A percentile compares a stretch with the other conserved stretches of the same genome.
These are phyloP conservation scores for Epistrophe grossulariae DNA, from an alignment of 2,888 invertebrate genomes.

Conservation along the genomic window DNA sequence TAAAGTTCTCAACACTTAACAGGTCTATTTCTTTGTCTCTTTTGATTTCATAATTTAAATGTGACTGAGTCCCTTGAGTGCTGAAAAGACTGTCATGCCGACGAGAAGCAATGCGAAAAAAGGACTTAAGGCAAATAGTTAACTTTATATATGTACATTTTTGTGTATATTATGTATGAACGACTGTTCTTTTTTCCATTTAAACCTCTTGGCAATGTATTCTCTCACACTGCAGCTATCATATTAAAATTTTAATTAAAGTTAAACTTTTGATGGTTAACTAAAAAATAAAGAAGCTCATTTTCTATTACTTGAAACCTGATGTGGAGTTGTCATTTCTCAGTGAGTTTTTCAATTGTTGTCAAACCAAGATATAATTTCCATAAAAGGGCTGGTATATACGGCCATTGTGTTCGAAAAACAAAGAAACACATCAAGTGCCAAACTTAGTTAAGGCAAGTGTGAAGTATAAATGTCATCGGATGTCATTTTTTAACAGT, in stretches of 20 bases:
- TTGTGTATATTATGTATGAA: no score
- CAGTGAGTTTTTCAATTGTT: slow-evolving; percentile 25
- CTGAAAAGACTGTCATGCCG: neutral
- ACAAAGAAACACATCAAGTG: slow-evolving; percentile 14
- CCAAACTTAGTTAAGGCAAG: neutral
- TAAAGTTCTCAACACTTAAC: neutral
- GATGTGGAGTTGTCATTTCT: slow-evolving; percentile 12
- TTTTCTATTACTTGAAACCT: slow-evolving; percentile 1
- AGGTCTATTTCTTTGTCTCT: neutral
- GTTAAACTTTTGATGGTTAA: slow-evolving; percentile 7
- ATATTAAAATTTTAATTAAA: slow-evolving; percentile 26
- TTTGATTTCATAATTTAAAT: neutral
- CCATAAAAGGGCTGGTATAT: slow-evolving; percentile 19
- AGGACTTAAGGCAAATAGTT: slow-evolving; percentile 5
- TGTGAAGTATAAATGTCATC: neutral
- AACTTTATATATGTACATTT: neutral
- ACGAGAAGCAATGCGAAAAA: neutral
- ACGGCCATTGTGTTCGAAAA: neutral
- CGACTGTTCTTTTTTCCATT: slow-evolving; percentile 22
- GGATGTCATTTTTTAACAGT: neutral
- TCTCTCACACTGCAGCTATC: neutral
- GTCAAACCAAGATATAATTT: slow-evolving; percentile 15
- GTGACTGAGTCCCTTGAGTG: neutral
- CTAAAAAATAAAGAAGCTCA: slow-evolving; percentile 1
- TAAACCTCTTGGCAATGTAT: slow-evolving; percentile 12